Conservation (phyloP, 1,140 invertebrate species). For the Drosophila chauvacae region DNA sequence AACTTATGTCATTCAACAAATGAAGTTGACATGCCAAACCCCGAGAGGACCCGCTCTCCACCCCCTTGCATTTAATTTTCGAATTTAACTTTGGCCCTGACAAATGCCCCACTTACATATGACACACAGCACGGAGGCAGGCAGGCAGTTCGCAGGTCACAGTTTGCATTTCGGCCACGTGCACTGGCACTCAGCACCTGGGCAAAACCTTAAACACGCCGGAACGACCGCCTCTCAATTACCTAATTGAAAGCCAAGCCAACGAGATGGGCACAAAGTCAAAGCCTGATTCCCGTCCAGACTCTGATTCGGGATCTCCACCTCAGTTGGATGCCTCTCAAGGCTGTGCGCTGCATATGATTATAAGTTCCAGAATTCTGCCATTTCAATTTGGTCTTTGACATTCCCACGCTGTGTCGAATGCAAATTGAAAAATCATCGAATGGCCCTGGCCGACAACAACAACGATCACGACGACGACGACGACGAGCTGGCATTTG, state of each 20-base stretch:
- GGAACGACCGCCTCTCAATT: slow-evolving; percentile 64
- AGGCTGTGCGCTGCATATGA: slow-evolving; percentile 61
- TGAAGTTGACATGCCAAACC: slow-evolving; percentile 72
- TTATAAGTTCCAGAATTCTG: slow-evolving; percentile 69
- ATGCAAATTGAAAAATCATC: slow-evolving; percentile 82
- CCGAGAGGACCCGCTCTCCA: neutral
- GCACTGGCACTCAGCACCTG: slow-evolving; percentile 16
- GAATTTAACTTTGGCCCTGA: slow-evolving; percentile 72
- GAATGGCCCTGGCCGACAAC: slow-evolving; percentile 58
- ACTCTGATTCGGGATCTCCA: slow-evolving; percentile 24
- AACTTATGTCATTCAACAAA: slow-evolving; percentile 81
- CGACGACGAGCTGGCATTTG: slow-evolving; percentile 50
- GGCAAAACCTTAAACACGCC: slow-evolving; percentile 44
- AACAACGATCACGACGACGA: slow-evolving; percentile 3
- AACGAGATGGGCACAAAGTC: slow-evolving; percentile 48
- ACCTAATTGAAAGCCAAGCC: slow-evolving; percentile 74
- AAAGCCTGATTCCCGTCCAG: slow-evolving; percentile 18
- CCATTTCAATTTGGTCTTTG: slow-evolving; percentile 80
- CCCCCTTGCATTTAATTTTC: slow-evolving; percentile 65
- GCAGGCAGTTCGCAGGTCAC: slow-evolving; percentile 6
- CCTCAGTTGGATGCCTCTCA: slow-evolving; percentile 12
- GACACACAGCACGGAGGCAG: slow-evolving; percentile 30
- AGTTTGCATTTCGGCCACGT: slow-evolving; percentile 59
- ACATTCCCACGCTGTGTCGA: slow-evolving; percentile 72
- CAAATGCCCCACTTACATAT: slow-evolving; percentile 61